Conservation (phyloP, 2,113 vertebrate genomes). For the Tenebrosternarchus preto region DNA sequence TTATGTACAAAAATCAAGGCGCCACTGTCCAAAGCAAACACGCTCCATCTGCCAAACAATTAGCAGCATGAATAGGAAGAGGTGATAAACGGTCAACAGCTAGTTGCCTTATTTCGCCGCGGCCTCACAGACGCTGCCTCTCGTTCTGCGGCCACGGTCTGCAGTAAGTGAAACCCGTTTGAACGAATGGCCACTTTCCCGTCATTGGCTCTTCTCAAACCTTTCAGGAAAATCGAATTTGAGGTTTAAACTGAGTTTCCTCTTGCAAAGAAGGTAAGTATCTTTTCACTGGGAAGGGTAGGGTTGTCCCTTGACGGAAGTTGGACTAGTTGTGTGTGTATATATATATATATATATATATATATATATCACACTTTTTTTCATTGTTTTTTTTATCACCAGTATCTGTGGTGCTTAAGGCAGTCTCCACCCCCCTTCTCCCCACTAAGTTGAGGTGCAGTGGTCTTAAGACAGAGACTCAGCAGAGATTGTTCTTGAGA, state of each 20-base stretch:
- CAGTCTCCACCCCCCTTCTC: constrained; percentile 2
- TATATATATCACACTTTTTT: not conserved
- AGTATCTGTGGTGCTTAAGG: not conserved
- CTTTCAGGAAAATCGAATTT: constrained; percentile 41
- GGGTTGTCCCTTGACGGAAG: not conserved
- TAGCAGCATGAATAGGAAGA: constrained; percentile 45
- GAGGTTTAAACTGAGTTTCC: constrained; percentile 35
- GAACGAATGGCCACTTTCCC: constrained; percentile 23
- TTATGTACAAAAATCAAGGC: constrained; percentile 36
- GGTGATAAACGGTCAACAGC: constrained; percentile 43
- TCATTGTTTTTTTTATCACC: too few relatives aligned
- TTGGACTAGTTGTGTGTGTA: too few relatives aligned
- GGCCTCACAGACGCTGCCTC: constrained; percentile 11
- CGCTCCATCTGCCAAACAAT: constrained; percentile 40
- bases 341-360: not conserved
- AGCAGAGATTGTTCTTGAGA: constrained; percentile 22
- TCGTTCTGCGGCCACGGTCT: not conserved
- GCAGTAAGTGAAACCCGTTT: constrained; percentile 14
- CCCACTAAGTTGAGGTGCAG: constrained; percentile 15
- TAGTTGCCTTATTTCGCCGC: constrained; percentile 18
- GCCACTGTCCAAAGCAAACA: constrained; percentile 48
- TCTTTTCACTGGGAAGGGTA: constrained; percentile 34
- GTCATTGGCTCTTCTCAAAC: constrained; percentile 28
- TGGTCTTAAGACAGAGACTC: not conserved
- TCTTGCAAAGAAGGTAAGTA: constrained; percentile 22